Percentiles rank a stretch among this genome's conserved stretches.
These are phyloP conservation scores for Anoura caudifer DNA, from an alignment of 2,113 vertebrate genomes.

Conservation along the genomic window DNA sequence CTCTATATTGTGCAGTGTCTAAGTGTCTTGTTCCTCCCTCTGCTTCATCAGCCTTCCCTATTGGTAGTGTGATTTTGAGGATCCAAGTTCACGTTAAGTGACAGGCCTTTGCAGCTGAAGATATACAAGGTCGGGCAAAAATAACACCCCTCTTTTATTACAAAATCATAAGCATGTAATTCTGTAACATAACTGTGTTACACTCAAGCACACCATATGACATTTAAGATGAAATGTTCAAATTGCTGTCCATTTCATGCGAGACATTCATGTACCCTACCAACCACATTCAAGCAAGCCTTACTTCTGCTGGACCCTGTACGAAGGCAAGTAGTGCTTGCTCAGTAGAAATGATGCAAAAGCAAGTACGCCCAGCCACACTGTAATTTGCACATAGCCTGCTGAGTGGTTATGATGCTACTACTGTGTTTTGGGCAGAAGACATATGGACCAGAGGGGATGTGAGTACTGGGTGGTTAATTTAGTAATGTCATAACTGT, in stretches of 20 bases:
- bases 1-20: accelerated
- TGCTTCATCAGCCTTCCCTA: not conserved
- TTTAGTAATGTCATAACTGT: not conserved
- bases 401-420: not conserved
- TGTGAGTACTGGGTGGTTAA: not conserved
- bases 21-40: not conserved
- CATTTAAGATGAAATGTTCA: too few relatives aligned
- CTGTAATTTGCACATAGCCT: not conserved
- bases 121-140: not conserved
- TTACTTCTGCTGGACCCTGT: not conserved
- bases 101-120: not conserved
- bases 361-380: not conserved
- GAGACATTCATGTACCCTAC: too few relatives aligned
- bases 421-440: not conserved
- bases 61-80: not conserved
- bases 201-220: too few relatives aligned
- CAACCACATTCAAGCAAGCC: too few relatives aligned
- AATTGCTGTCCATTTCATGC: too few relatives aligned
- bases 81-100: not conserved
- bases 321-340: not conserved
- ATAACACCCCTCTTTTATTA: too few relatives aligned
- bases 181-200: too few relatives aligned
- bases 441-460: not conserved
- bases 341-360: not conserved
- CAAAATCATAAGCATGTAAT: too few relatives aligned